Evolutionary conservation across 2,113 vertebrate species (phyloP).

Genomic region (Anguilla rostrata): DNA sequence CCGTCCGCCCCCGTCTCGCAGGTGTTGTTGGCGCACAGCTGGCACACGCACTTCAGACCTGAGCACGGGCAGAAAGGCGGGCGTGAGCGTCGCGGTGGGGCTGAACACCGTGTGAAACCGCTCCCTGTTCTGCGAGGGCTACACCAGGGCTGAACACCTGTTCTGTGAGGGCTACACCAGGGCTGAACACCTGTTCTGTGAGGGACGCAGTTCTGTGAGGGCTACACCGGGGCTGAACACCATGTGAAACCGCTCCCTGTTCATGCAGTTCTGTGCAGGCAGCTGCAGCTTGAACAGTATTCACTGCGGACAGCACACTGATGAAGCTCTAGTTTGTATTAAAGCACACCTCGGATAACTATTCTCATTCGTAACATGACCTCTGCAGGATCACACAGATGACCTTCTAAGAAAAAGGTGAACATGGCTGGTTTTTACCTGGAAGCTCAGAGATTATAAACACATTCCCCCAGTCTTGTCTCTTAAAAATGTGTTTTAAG

Average conservation of each 20-base stretch:
- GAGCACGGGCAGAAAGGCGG: conserved; percentile 20
- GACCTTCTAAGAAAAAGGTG: not conserved
- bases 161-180: too few relatives aligned
- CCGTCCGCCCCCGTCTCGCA: conserved; percentile 89
- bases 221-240: too few relatives aligned
- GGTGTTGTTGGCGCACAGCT: conserved; percentile 86
- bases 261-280: too few relatives aligned
- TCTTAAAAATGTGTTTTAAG: not conserved
- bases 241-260: too few relatives aligned
- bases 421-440: not conserved
- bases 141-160: too few relatives aligned
- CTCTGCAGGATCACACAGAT: not conserved
- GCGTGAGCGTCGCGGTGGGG: too few relatives aligned
- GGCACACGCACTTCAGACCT: conserved; percentile 91
- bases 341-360: not conserved
- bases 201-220: too few relatives aligned
- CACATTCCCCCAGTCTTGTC: not conserved
- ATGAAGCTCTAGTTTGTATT: not conserved
- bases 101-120: too few relatives aligned
- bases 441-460: not conserved
- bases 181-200: too few relatives aligned
- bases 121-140: too few relatives aligned
- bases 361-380: too few relatives aligned
- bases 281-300: not conserved
- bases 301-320: not conserved